phyloP scores from a whole-genome alignment of 2,797 vertebrate genomes.

The Staurois parvus region DNA sequence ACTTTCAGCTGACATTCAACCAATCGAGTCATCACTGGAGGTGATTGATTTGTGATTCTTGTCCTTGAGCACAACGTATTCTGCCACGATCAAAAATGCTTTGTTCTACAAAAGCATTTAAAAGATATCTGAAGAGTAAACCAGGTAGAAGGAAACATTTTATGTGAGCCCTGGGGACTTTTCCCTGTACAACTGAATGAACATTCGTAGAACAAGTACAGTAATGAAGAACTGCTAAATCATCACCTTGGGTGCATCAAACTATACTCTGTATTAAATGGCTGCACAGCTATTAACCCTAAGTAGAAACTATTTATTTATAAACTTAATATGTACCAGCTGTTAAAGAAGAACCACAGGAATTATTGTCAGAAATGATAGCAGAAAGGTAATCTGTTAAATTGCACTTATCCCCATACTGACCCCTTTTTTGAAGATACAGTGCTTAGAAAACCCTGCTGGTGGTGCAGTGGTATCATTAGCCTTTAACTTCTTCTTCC shows the following conservation, averaged over 20 bases:
- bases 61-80: constrained; percentile 64
- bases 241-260: not conserved
- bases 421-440: no score
- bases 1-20: constrained; percentile 47
- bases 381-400: no score
- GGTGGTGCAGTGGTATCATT: no score
- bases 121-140: constrained; percentile 46
- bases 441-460: no score
- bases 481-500: no score
- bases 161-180: constrained; percentile 24
- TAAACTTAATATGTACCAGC: no score
- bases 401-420: no score
- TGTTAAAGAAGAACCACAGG: no score
- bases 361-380: no score
- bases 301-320: not conserved
- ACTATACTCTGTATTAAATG: not conserved
- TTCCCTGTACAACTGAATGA: constrained; percentile 21
- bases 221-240: constrained; percentile 15
- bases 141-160: constrained; percentile 59
- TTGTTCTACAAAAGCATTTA: constrained; percentile 63
- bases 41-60: constrained; percentile 32
- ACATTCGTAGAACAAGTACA: constrained; percentile 12
- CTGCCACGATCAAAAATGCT: constrained; percentile 65
- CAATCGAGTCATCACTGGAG: not conserved
- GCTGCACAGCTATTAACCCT: not conserved